Conservation (phyloP, 2,113 vertebrate species). For the Ardeotis arabs region DNA sequence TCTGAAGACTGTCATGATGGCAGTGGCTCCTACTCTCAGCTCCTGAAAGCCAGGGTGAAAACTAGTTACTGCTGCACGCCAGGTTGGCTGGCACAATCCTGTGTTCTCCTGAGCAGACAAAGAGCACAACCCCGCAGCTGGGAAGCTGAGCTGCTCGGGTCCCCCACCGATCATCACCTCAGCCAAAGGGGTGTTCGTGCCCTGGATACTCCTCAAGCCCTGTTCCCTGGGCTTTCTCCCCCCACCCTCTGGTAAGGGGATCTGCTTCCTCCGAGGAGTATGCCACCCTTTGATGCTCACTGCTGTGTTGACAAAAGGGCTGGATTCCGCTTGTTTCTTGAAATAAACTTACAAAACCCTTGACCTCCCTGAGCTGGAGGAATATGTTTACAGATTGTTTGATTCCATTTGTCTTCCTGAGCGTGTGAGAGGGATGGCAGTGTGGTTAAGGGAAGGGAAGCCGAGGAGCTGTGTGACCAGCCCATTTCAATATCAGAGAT, state of each 20-base stretch:
- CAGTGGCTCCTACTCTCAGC: background rate
- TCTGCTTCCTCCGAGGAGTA: background rate
- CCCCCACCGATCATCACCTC: accelerated
- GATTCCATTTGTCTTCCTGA: slow-evolving; percentile 16
- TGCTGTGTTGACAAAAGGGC: background rate
- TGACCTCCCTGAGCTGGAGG: slow-evolving; percentile 45
- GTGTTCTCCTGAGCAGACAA: background rate
- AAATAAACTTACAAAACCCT: slow-evolving; percentile 27
- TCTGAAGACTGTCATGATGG: background rate
- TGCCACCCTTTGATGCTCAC: background rate
- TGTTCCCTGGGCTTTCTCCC: background rate
- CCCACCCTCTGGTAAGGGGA: background rate
- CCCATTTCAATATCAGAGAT: background rate
- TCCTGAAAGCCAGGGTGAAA: background rate
- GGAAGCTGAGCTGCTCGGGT: background rate
- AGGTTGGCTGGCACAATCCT: background rate
- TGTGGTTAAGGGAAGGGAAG: background rate
- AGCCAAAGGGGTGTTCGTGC: accelerated
- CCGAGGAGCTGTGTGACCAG: background rate
- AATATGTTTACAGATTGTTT: slow-evolving; percentile 23
- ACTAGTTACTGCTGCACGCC: background rate
- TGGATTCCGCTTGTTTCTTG: slow-evolving; percentile 16
- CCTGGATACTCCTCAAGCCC: background rate
- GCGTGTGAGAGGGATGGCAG: background rate
- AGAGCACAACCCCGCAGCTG: background rate